Evolutionary conservation across 1,140 invertebrate genomes (phyloP).

Genomic region (Aphidius gifuensis): DNA sequence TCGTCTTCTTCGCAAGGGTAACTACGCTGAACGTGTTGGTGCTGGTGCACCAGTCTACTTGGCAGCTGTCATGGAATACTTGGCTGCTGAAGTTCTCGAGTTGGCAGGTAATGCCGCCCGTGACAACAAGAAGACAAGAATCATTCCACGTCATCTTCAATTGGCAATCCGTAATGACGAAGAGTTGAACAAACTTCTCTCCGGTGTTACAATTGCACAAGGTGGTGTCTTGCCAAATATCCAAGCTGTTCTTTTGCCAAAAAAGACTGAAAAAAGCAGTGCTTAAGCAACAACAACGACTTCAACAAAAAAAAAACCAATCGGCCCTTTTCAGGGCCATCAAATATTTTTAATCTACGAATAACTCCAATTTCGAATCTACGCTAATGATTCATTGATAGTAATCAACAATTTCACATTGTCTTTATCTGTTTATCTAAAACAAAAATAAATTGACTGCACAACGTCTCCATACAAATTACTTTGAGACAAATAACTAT

Average conservation of each 20-base stretch:
- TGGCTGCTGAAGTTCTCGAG: slow-evolving; percentile 6
- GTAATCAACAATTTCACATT: too few relatives aligned
- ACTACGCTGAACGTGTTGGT: background rate
- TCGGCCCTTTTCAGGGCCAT: slow-evolving; percentile 14
- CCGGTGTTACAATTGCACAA: slow-evolving; percentile 2
- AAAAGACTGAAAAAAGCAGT: slow-evolving; percentile 10
- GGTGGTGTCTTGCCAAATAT: background rate
- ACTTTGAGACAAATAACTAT: too few relatives aligned
- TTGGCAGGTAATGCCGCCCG: slow-evolving; percentile 7
- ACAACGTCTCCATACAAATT: too few relatives aligned
- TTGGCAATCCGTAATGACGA: slow-evolving; percentile 7
- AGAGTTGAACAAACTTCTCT: slow-evolving; percentile 3
- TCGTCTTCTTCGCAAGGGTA: slow-evolving; percentile 4
- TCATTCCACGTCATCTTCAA: slow-evolving; percentile 4
- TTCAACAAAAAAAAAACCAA: background rate
- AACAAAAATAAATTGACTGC: too few relatives aligned
- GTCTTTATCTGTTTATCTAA: too few relatives aligned
- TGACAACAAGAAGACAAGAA: slow-evolving; percentile 11
- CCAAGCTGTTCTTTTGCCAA: slow-evolving; percentile 4
- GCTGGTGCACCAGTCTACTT: slow-evolving; percentile 5
- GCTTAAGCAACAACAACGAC: background rate
- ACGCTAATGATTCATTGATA: too few relatives aligned
- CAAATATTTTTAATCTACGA: too few relatives aligned
- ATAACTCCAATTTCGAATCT: too few relatives aligned
- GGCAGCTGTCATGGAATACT: slow-evolving; percentile 2